These are phyloP conservation scores for Halictus quadricinctus DNA, from an alignment of 2,888 invertebrate species.

Conservation along the genomic window DNA sequence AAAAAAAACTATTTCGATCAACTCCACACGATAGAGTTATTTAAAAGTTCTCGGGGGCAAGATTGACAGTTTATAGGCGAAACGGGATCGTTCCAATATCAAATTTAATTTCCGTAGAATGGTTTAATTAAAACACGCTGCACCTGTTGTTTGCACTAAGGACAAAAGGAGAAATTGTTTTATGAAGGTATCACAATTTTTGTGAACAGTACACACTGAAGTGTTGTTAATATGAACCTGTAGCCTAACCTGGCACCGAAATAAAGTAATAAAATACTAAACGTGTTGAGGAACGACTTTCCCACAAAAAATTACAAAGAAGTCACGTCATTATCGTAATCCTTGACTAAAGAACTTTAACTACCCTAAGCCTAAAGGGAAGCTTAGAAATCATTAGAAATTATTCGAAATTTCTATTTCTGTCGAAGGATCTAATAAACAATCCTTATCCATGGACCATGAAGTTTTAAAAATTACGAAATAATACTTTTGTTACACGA, in stretches of 20 bases:
- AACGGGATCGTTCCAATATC: not conserved
- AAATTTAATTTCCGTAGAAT: slow-evolving; percentile 4
- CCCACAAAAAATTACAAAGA: no score
- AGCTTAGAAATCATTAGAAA: no score
- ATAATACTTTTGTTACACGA: not conserved
- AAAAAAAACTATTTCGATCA: not conserved
- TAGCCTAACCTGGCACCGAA: no score
- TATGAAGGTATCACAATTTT: not conserved
- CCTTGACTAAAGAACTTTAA: no score
- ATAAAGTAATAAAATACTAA: no score
- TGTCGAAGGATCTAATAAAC: no score
- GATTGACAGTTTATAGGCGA: not conserved
- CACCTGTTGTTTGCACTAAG: not conserved
- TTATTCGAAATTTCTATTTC: no score
- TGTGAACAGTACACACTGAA: not conserved
- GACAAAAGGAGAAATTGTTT: not conserved
- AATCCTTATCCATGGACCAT: no score
- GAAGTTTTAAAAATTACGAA: no score
- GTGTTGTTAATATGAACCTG: not conserved
- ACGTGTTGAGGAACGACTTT: no score
- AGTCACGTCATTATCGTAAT: no score
- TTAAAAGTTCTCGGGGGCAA: not conserved
- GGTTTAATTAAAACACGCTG: not conserved
- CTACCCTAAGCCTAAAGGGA: no score
- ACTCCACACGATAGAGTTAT: not conserved